A percentile compares a stretch with the other conserved stretches of the same genome.
phyloP scores from a whole-genome alignment of 2,797 vertebrate genomes.

The Chelon auratus region DNA sequence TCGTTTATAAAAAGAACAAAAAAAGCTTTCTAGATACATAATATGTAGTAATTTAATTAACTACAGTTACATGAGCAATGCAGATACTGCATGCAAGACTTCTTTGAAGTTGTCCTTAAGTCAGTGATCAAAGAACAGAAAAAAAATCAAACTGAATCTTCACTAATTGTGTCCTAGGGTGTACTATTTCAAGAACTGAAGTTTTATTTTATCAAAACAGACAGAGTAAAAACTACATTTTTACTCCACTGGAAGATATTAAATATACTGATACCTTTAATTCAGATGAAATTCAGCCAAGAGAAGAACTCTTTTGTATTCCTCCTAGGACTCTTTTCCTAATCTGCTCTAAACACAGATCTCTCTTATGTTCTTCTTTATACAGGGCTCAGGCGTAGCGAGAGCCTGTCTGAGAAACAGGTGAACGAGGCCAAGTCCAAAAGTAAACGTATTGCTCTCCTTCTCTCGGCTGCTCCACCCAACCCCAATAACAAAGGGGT shows the following conservation, averaged over 20 bases:
- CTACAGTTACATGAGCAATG: background rate
- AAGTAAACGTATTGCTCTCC: conserved; percentile 98
- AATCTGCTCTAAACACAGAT: conserved; percentile 14
- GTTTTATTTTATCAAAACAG: conserved; percentile 9
- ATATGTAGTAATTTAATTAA: conserved; percentile 4
- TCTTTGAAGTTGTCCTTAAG: conserved; percentile 17
- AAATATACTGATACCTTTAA: conserved; percentile 34
- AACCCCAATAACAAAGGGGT: conserved; percentile 97
- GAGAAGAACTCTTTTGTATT: conserved; percentile 23
- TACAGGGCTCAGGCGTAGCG: conserved; percentile 93
- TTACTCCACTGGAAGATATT: conserved; percentile 39
- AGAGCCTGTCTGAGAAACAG: conserved; percentile 97
- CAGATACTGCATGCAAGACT: background rate
- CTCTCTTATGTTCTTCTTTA: conserved; percentile 37
- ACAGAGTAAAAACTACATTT: conserved; percentile 29
- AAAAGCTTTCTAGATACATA: background rate
- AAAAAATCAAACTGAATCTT: conserved; percentile 8
- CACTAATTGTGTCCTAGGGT: background rate
- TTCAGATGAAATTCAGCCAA: conserved; percentile 12
- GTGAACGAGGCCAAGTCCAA: conserved; percentile 98
- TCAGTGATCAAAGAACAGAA: conserved; percentile 20
- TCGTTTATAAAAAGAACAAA: too few relatives aligned
- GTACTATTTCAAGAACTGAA: background rate
- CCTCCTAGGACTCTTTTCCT: background rate
- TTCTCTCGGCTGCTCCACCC: conserved; percentile 91